Conservation (phyloP, 2,888 invertebrate species). For the Xylophagus ater region DNA sequence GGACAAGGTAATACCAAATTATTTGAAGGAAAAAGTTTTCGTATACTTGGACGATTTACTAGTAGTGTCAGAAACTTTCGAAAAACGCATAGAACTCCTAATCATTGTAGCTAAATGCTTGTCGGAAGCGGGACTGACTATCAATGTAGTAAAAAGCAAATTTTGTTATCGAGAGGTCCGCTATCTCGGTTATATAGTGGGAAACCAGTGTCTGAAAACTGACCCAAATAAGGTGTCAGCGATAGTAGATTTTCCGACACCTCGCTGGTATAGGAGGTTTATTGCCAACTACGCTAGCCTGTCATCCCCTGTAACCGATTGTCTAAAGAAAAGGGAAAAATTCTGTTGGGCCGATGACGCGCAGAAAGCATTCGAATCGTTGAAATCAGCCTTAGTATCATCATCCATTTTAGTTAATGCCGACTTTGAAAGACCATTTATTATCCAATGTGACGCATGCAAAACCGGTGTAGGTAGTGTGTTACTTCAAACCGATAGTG, state of each 20-base stretch:
- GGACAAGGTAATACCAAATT: too few relatives aligned
- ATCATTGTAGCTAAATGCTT: too few relatives aligned
- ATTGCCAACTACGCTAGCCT: background rate
- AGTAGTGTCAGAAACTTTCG: too few relatives aligned
- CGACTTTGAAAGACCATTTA: slow-evolving; percentile 1
- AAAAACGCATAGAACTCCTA: too few relatives aligned
- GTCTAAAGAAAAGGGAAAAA: background rate
- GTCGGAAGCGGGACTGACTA: background rate
- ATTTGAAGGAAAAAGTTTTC: too few relatives aligned
- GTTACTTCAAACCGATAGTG: background rate
- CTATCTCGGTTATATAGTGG: background rate
- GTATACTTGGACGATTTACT: too few relatives aligned
- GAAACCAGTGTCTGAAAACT: background rate
- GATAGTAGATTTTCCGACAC: background rate
- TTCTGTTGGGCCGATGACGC: background rate
- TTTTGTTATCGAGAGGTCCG: background rate
- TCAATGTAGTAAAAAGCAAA: background rate
- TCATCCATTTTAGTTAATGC: background rate
- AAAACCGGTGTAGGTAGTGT: slow-evolving; percentile 7
- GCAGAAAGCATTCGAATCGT: background rate
- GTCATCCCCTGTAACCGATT: background rate
- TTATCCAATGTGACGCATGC: background rate
- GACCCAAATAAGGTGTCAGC: background rate
- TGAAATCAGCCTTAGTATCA: background rate
- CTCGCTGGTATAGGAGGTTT: slow-evolving; percentile 1